Base-by-base conservation (phyloP, 2,888 invertebrate species). In the Apodemia zela region DNA sequence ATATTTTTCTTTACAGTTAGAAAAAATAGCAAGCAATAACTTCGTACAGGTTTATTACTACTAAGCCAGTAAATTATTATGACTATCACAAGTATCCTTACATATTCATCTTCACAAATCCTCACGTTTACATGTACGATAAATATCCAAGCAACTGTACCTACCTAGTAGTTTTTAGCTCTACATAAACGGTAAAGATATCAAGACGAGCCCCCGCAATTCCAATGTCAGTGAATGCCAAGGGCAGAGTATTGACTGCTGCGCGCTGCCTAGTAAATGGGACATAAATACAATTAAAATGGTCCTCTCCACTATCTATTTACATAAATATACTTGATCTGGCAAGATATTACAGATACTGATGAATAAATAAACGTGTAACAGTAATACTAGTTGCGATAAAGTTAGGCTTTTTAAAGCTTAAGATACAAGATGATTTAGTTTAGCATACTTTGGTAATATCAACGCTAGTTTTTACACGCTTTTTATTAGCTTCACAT, bases 201-300 rank as follows among this genome's bases (percentile, higher is more conserved):
- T 21, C 62, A 17, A 29, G 62, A 57, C 62, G 62, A 62, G 62
- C 62, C 62, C 45, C 62, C 59, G 13, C 38, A 38, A 38, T 57
- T 21, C 54, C 62, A 58, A 35, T 54, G 54, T 54, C 51, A 57
- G 42, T 21, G 62, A 62, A 62, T 62, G 62, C 62, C 62, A 62
- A 62, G 62, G 62, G 62, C 61, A 8, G 61, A 21, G 57, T 45
- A 25, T 18, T 45, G 42, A 21, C 42, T 42, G 49, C 29, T 33
- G 38, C 38, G 38, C 38, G 11, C 13, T 13, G 38, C 38, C 38
- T 13, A 38, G 11, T 38, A 38, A 18, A 60, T 45, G 21, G 15
- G 45, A 38, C 33, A 35, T 51, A 51, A 51, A 51, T 21, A 8
- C 21, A 49, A 49, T 49, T 49, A 49, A 21, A 49, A 49, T 49